Base-by-base conservation (phyloP, 2,888 invertebrate species). In the Drepanosiphum platanoidis region DNA sequence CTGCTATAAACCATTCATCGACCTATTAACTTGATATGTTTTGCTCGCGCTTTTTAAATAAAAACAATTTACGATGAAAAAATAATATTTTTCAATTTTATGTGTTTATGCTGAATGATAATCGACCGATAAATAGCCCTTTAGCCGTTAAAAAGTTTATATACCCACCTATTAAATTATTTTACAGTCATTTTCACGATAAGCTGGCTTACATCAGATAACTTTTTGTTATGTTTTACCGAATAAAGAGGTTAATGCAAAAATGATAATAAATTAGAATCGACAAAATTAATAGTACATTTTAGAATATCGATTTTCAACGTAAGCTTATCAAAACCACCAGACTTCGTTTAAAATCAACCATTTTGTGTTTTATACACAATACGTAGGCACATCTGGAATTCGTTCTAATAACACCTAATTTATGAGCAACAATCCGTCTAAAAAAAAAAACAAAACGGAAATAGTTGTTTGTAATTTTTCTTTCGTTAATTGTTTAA, bases 251-350 rank as follows among this genome's bases (percentile, higher is more conserved):
- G 1, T 27, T 18, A 2, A 42, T 42, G 5, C 39, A 71, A 8
- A 27, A 11, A 71, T 39, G 61, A 71, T 36, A 70, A 71, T 39
- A 71, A 39, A 15, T 71, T 71, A 71, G n/a, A 42, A 71, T 15
- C 7, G 0, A 71, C 34, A 70, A 68, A 68, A 68, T 34, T 0
- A 22, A 70, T n/a, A 34, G 7, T 22, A 36, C 9, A 22, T n/a
- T 13, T 36, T 11, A 70, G 13, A 13, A 9, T n/a, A 70, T n/a
- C 4, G n/a, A n/a, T 70, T n/a, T n/a, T n/a, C n/a, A n/a, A n/a
- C n/a, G n/a, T n/a, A n/a, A n/a, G n/a, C n/a, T n/a, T n/a, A n/a
- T n/a, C n/a, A n/a, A n/a, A n/a, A n/a, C n/a, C n/a, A n/a, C n/a
- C n/a, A n/a, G n/a, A n/a, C n/a, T n/a, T n/a, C n/a, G n/a, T n/a